Evolutionary conservation across 2,888 invertebrate genomes (phyloP).

Genomic region (Corbicula japonica): DNA sequence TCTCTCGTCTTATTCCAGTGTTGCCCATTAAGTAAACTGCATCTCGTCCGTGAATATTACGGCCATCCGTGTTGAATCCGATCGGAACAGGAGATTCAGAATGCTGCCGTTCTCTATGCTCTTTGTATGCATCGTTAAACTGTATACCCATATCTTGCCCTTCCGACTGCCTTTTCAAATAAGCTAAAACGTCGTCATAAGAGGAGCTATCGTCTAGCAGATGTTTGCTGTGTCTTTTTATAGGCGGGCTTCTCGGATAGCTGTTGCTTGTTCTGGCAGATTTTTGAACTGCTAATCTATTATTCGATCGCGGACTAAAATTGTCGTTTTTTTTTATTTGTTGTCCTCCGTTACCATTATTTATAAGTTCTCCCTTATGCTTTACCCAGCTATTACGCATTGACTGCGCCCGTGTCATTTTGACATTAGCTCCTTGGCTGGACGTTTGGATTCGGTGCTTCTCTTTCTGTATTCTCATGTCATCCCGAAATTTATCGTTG

Average conservation of each 20-base stretch:
- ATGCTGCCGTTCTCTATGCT: slow-evolving; percentile 1
- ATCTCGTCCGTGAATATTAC: slow-evolving; percentile 26
- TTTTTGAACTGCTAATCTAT: background rate
- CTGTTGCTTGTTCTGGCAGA: slow-evolving; percentile 4
- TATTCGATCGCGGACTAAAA: no score
- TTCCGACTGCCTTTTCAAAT: slow-evolving; percentile 24
- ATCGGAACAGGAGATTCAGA: slow-evolving; percentile 14
- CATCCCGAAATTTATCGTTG: slow-evolving; percentile 6
- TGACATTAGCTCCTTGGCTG: slow-evolving; percentile 16
- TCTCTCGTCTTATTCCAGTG: slow-evolving; percentile 14
- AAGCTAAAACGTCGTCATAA: slow-evolving; percentile 36
- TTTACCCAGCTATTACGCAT: slow-evolving; percentile 1
- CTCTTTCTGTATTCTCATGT: slow-evolving; percentile 16
- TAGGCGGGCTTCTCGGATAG: slow-evolving; percentile 18
- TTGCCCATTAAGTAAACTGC: slow-evolving; percentile 31
- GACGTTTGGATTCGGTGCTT: slow-evolving; percentile 1
- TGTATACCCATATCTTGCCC: slow-evolving; percentile 5
- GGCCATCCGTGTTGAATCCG: slow-evolving; percentile 28
- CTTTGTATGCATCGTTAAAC: slow-evolving; percentile 20
- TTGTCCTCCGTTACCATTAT: no score
- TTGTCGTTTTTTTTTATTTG: no score
- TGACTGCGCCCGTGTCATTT: background rate
- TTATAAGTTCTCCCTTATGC: no score
- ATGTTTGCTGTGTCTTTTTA: slow-evolving; percentile 36
- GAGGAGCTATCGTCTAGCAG: slow-evolving; percentile 14